These are phyloP conservation scores for Leucophenga montana DNA, from an alignment of 2,888 invertebrate genomes.

Conservation along the genomic window DNA sequence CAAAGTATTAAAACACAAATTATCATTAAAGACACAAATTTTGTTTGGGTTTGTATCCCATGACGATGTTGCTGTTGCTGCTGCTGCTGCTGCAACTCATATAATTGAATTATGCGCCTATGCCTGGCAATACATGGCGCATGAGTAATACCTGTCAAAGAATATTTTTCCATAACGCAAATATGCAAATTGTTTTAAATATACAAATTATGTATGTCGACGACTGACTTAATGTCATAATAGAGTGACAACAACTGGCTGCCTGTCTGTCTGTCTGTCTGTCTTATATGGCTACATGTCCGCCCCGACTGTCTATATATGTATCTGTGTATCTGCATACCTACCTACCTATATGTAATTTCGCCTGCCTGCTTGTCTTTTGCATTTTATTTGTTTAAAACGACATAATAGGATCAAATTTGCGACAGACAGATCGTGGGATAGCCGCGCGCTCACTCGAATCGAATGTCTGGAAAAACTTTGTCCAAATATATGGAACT, in stretches of 20 bases:
- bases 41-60: too few species aligned
- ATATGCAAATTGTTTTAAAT: background rate
- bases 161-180: background rate
- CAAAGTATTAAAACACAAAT: too few species aligned
- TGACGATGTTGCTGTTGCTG: too few species aligned
- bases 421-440: conserved; percentile 62
- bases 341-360: too few species aligned
- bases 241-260: background rate
- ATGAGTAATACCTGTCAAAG: background rate
- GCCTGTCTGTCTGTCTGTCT: background rate
- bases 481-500: background rate
- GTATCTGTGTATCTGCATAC: background rate
- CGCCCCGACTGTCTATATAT: background rate
- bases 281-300: background rate
- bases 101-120: background rate
- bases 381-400: conserved; percentile 28
- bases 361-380: conserved; percentile 8
- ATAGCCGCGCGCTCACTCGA: conserved; percentile 41
- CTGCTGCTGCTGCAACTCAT: too few species aligned
- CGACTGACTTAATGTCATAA: conserved; percentile 6
- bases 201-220: background rate
- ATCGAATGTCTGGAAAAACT: background rate
- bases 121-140: background rate
- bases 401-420: conserved; percentile 52
- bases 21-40: too few species aligned